Base-by-base conservation (phyloP, 2,888 invertebrate species). In the Lochmaea crataegi region DNA sequence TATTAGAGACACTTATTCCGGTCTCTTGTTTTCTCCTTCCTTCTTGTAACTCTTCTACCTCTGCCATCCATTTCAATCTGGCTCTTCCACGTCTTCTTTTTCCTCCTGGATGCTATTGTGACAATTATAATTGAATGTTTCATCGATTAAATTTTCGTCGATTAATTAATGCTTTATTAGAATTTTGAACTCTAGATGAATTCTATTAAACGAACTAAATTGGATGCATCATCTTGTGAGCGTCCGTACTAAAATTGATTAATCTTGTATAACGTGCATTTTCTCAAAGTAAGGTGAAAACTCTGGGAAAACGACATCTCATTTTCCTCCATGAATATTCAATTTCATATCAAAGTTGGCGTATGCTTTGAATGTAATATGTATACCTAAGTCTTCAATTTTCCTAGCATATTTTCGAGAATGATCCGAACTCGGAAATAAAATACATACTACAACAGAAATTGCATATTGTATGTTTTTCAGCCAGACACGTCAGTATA, bases 271-370 rank as follows among this genome's bases (percentile, higher is more conserved):
- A 68, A 68, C 65, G 65, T 22, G 68, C 41, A 65, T 74, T 71
- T 74, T 66, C 60, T 64, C 58, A 61, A 68, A 68, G 67, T 65
- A 71, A 74, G 68, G 68, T 71, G 74, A 74, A 74, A 74, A 74
- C 61, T 74, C 65, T 38, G 64, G 45, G 71, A 68, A 68, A 74
- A 74, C 56, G 68, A 60, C 65, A 71, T 74, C 74, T 71, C 65
- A 74, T 74, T 74, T 71, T 65, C 63, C 14, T 53, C 67, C 65
- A 71, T 74, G 74, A 74, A 74, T 74, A 74, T 74, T 74, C 71
- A 53, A 74, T 74, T 74, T 71, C 64, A 68, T 65, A 65, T 71
- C 64, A 64, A 71, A 58, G 68, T 67, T 71, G 56, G 71, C 45
- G 74, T 65, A 65, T 68, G 45, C 56, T 68, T 56, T 68, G 60